Conservation (phyloP, 2,888 invertebrate species). For the Muscina levida region DNA sequence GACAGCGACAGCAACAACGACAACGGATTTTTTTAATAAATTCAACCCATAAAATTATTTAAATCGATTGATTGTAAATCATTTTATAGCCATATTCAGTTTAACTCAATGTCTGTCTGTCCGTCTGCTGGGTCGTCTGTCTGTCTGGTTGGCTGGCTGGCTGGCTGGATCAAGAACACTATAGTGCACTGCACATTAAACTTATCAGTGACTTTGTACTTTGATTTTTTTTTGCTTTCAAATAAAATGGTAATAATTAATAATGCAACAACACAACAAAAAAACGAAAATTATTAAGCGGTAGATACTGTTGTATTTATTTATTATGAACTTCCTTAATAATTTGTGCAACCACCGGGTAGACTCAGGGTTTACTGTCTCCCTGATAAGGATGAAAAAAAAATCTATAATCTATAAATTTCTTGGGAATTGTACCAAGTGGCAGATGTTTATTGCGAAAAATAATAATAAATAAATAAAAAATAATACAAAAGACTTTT, state of each 20-base stretch:
- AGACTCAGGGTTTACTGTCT: not conserved
- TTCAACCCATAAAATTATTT: slow-evolving; percentile 35
- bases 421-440: too few species aligned
- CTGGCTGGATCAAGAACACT: too few species aligned
- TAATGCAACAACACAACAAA: too few species aligned
- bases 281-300: slow-evolving; percentile 11
- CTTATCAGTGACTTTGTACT: not conserved
- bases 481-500: too few species aligned
- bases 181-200: too few species aligned
- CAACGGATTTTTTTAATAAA: slow-evolving; percentile 6
- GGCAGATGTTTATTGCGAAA: too few species aligned
- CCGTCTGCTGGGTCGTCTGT: not conserved
- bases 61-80: slow-evolving; percentile 24
- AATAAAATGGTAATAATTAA: too few species aligned
- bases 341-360: not conserved
- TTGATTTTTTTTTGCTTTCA: too few species aligned
- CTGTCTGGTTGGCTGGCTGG: slow-evolving; percentile 1
- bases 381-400: too few species aligned
- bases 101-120: slow-evolving; percentile 9
- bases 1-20: not conserved
- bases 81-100: slow-evolving; percentile 27
- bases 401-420: too few species aligned
- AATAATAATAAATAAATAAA: too few species aligned
- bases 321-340: slow-evolving; percentile 24
- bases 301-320: not conserved